These are phyloP conservation scores for Macrosiphum euphorbiae DNA, from an alignment of 2,888 invertebrate species.

Conservation along the genomic window DNA sequence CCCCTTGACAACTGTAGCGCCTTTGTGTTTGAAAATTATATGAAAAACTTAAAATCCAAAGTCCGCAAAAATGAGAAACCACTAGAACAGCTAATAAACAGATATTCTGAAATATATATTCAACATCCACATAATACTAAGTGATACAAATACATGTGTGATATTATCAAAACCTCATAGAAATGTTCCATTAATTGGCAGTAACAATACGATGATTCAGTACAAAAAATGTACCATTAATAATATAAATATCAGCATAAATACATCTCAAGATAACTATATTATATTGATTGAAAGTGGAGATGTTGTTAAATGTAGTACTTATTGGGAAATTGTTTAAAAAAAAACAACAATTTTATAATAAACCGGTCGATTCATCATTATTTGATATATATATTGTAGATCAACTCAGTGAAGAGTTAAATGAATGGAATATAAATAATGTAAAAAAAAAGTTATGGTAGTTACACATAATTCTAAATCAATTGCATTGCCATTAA, in stretches of 20 bases:
- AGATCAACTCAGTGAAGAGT: too few relatives aligned
- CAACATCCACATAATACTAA: background rate
- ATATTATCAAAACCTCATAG: too few relatives aligned
- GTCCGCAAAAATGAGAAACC: background rate
- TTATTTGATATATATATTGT: background rate
- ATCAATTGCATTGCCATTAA: too few relatives aligned
- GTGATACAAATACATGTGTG: background rate
- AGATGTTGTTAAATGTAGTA: background rate
- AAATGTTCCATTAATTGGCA: background rate
- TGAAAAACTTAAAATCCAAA: background rate
- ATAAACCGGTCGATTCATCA: background rate
- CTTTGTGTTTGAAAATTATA: background rate
- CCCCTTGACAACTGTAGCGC: background rate
- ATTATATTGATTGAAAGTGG: background rate
- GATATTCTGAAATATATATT: background rate
- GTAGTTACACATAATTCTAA: too few relatives aligned
- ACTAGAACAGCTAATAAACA: slow-evolving; percentile 2
- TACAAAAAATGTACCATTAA: background rate
- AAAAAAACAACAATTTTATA: background rate
- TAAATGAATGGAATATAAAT: too few relatives aligned
- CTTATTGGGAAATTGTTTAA: too few relatives aligned
- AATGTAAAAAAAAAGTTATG: too few relatives aligned
- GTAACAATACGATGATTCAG: background rate
- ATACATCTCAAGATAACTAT: background rate
- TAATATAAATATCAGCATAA: background rate